These are phyloP conservation scores for Drosophila sulfurigaster DNA, from an alignment of 1,140 invertebrate species.

Conservation along the genomic window DNA sequence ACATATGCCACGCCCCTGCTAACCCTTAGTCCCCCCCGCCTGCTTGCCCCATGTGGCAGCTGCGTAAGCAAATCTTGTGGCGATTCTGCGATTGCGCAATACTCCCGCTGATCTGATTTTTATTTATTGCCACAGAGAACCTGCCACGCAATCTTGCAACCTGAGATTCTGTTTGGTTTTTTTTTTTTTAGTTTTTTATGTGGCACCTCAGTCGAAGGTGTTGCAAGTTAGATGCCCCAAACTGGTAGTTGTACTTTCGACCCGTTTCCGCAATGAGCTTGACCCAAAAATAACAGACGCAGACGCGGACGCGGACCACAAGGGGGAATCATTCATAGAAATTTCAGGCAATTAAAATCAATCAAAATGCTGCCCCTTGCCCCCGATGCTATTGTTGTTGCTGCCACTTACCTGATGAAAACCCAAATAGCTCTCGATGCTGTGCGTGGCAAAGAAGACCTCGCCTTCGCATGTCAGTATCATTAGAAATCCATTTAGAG, in stretches of 20 bases:
- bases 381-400: constrained; percentile 2
- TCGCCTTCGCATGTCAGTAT: constrained; percentile 99
- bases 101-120: constrained; percentile 81
- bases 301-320: neutral
- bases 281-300: constrained; percentile 37
- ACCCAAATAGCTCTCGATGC: constrained; percentile 99
- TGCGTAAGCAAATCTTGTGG: constrained; percentile 52
- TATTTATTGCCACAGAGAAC: constrained; percentile 65
- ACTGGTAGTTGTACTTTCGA: constrained; percentile 12
- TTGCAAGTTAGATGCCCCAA: constrained; percentile 14
- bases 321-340: constrained; percentile 39
- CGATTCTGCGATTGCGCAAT: constrained; percentile 64
- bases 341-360: constrained; percentile 74
- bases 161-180: constrained; percentile 26
- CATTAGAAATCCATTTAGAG: constrained; percentile 99
- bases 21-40: constrained; percentile 1
- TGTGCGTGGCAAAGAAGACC: constrained; percentile 99
- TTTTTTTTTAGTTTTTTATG: constrained; percentile 4
- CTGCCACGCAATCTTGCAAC: constrained; percentile 30
- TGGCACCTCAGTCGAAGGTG: constrained; percentile 4
- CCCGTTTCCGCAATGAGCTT: constrained; percentile 43
- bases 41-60: constrained; percentile 23
- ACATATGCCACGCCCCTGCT: constrained; percentile 32
- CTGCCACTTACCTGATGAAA: constrained; percentile 97
- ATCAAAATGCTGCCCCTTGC: constrained; percentile 58